Evolutionary conservation across 2,113 vertebrate species (phyloP).

Genomic region (Pedionomus torquatus): DNA sequence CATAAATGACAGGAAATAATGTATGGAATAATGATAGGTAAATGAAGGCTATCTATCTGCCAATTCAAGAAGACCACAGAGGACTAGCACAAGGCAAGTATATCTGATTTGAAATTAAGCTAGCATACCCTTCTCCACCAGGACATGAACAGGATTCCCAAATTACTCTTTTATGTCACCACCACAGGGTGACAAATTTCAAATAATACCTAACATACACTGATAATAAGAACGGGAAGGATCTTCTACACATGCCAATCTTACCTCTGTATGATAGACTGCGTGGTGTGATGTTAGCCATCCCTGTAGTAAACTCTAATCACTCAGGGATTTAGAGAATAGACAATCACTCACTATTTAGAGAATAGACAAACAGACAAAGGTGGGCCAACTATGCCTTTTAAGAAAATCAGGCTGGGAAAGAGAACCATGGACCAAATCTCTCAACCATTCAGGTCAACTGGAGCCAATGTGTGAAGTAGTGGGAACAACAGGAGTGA

Average conservation of each 20-base stretch:
- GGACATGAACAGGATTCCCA: not conserved
- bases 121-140: not conserved
- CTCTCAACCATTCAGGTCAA: not conserved
- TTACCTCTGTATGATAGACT: not conserved
- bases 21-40: not conserved
- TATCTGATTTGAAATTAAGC: not conserved
- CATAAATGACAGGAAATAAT: not conserved
- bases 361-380: not conserved
- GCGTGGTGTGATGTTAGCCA: not conserved
- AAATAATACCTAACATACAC: accelerated
- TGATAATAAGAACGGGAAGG: not conserved
- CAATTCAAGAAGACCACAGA: not conserved
- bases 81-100: not conserved
- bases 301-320: not conserved
- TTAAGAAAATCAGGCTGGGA: not conserved
- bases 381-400: not conserved
- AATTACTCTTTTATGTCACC: not conserved
- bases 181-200: not conserved
- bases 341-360: too few relatives aligned
- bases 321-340: not conserved
- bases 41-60: not conserved
- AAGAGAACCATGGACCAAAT: not conserved
- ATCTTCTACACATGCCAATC: not conserved
- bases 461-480: not conserved
- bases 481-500: not conserved